Evolutionary conservation across 2,888 invertebrate genomes (phyloP).

Genomic region (Macrophya alboannulata): DNA sequence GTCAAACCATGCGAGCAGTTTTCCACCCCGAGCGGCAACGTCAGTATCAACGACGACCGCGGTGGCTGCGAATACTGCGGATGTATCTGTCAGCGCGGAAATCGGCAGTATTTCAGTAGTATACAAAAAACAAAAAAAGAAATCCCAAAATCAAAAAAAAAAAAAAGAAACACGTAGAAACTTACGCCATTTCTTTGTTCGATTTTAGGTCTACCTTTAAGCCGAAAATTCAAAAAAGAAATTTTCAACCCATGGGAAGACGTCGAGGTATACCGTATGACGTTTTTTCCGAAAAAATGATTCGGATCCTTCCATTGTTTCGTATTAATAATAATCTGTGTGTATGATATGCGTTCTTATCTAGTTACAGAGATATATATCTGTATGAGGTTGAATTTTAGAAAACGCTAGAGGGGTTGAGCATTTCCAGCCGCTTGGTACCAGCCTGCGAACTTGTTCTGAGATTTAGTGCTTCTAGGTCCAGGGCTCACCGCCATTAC

Average conservation of each 20-base stretch:
- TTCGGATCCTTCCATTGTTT: background rate
- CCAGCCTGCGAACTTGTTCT: conserved; percentile 39
- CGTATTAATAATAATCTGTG: background rate
- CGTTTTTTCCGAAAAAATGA: background rate
- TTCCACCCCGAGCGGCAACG: conserved; percentile 44
- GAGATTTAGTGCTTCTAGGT: conserved; percentile 50
- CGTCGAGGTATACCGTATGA: background rate
- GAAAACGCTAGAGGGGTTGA: background rate
- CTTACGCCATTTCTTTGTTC: background rate
- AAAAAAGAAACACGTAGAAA: background rate
- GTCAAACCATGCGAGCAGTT: conserved; percentile 52
- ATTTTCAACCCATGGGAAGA: conserved; percentile 1
- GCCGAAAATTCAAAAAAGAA: background rate
- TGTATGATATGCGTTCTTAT: background rate
- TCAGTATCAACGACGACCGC: conserved; percentile 44
- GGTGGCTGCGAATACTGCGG: conserved; percentile 33
- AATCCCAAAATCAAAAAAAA: background rate
- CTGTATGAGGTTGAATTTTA: background rate
- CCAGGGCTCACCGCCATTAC: conserved; percentile 44
- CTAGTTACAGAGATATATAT: background rate
- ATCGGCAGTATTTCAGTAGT: background rate
- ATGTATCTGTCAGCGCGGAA: conserved; percentile 26
- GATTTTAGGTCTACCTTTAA: background rate
- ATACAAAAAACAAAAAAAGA: background rate
- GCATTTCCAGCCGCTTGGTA: background rate